These are phyloP conservation scores for Temnothorax ravouxi DNA, from an alignment of 2,888 invertebrate species.

Conservation along the genomic window DNA sequence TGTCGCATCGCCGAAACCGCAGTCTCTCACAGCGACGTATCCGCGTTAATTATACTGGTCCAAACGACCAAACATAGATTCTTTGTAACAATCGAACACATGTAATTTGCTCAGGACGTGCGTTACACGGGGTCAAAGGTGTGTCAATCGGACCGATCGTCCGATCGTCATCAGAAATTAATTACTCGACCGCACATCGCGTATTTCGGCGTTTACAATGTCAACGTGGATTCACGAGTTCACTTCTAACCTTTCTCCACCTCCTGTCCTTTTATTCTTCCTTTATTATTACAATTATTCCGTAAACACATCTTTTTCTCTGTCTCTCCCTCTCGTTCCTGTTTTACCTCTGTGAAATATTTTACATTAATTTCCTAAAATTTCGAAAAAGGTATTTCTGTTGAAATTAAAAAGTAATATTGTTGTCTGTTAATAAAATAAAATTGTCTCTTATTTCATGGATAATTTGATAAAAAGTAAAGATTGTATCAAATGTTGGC, in stretches of 20 bases:
- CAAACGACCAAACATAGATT: constrained; percentile 40
- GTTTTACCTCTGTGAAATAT: background rate
- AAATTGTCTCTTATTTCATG: background rate
- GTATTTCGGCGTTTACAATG: constrained; percentile 14
- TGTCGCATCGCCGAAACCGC: constrained; percentile 26
- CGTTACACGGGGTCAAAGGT: constrained; percentile 61
- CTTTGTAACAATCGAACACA: constrained; percentile 47
- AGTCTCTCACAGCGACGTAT: constrained; percentile 22
- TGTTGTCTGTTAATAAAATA: too few species aligned
- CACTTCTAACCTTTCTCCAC: background rate
- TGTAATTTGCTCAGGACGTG: constrained; percentile 56
- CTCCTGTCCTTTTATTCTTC: background rate
- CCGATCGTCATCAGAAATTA: constrained; percentile 56
- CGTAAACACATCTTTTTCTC: background rate
- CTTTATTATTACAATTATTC: background rate
- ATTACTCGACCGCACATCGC: constrained; percentile 53
- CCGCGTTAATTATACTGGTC: constrained; percentile 46
- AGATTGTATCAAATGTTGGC: background rate
- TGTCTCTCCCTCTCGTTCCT: too few species aligned
- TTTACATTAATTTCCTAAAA: background rate
- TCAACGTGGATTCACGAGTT: constrained; percentile 17
- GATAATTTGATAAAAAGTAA: background rate
- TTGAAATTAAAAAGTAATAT: background rate
- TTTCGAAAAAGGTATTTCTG: background rate
- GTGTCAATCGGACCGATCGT: constrained; percentile 27